Conservation (phyloP, 2,113 vertebrate genomes). For the Nanger granti region DNA sequence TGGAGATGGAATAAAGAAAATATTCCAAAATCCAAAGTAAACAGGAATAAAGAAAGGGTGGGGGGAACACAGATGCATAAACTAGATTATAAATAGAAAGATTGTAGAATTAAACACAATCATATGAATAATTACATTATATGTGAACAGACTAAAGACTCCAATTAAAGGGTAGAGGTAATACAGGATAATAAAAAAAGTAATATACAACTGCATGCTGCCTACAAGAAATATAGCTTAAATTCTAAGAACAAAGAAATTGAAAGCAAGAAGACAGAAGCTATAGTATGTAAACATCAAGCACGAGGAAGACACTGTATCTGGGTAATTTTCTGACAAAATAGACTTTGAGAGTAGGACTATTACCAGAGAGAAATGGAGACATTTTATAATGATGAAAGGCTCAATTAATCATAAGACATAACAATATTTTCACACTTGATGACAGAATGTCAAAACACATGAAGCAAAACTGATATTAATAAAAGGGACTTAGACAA, state of each 20-base stretch:
- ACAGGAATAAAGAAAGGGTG: background rate
- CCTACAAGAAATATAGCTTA: background rate
- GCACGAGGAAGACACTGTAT: background rate
- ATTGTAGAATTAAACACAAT: background rate
- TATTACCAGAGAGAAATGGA: slow-evolving; percentile 13
- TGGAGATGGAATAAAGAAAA: background rate
- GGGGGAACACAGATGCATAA: background rate
- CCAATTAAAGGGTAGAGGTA: background rate
- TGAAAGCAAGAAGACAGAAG: background rate
- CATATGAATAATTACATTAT: background rate
- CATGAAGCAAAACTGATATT: background rate
- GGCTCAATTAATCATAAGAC: background rate
- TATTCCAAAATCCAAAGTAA: background rate
- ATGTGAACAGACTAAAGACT: background rate
- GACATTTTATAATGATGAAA: slow-evolving; percentile 15
- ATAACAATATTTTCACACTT: slow-evolving; percentile 41
- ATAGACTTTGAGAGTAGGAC: background rate
- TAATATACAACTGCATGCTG: background rate
- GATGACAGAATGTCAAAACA: slow-evolving; percentile 35
- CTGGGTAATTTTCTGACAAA: slow-evolving; percentile 6
- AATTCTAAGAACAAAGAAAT: background rate
- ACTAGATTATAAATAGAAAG: background rate
- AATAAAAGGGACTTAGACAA: background rate
- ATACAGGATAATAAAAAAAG: background rate
- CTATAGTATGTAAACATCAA: background rate